Conservation (phyloP, 1,140 invertebrate species). For the Metaphire vulgaris region DNA sequence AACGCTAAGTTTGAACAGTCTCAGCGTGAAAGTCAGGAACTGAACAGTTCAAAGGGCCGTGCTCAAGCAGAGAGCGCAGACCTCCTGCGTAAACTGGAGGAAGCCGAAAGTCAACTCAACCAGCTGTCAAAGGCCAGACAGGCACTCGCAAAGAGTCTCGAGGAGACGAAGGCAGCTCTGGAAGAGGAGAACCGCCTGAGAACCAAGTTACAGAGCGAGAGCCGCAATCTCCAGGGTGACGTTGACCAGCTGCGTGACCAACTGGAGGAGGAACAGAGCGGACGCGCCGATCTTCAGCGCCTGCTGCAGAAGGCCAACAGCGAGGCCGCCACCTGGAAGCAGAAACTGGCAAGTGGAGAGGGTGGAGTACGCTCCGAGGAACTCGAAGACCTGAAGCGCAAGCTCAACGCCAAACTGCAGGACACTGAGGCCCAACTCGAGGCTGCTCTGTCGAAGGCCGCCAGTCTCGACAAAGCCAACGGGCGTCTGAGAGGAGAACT, state of each 20-base stretch:
- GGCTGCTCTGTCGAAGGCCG: constrained; percentile 2
- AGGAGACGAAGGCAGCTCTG: constrained; percentile 59
- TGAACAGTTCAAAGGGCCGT: constrained; percentile 41
- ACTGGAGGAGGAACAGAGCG: constrained; percentile 80
- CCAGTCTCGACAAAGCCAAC: constrained; percentile 71
- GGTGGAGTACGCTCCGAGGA: constrained; percentile 93
- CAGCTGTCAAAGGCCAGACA: constrained; percentile 85
- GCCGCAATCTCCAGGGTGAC: constrained; percentile 68
- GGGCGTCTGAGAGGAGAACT: constrained; percentile 91
- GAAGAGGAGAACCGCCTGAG: constrained; percentile 20
- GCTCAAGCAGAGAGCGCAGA: constrained; percentile 85
- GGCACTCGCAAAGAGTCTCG: constrained; percentile 60
- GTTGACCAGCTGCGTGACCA: constrained; percentile 94
- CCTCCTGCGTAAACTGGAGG: constrained; percentile 61
- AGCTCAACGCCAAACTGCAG: constrained; percentile 87
- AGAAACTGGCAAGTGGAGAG: constrained; percentile 59
- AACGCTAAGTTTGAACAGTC: constrained; percentile 79
- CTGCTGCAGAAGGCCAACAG: constrained; percentile 96
- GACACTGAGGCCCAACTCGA: constrained; percentile 81
- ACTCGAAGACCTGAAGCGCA: constrained; percentile 94
- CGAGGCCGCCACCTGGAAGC: constrained; percentile 45
- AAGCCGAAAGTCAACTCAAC: constrained; percentile 87
- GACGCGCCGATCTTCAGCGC: constrained; percentile 65
- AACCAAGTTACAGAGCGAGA: constrained; percentile 14
- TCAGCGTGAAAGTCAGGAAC: constrained; percentile 41